phyloP scores from a whole-genome alignment of 2,888 invertebrate genomes.

The Allacma fusca region DNA sequence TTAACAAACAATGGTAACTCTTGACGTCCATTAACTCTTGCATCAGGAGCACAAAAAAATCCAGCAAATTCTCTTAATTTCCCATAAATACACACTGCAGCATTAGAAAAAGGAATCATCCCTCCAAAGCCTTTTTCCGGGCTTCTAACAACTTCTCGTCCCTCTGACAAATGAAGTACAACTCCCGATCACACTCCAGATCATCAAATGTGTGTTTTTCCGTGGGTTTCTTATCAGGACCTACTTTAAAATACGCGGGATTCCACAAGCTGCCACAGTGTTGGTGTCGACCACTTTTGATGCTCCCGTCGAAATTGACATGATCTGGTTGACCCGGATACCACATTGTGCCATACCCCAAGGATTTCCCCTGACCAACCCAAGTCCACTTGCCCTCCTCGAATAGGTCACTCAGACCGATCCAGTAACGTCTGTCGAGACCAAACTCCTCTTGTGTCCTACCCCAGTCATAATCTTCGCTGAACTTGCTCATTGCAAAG shows the following conservation, averaged over 20 bases:
- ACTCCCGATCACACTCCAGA: slow-evolving; percentile 27
- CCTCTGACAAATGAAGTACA: slow-evolving; percentile 44
- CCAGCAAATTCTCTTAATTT: too few species aligned
- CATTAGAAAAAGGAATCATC: neutral
- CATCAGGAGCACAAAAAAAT: too few species aligned
- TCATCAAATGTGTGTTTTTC: slow-evolving; percentile 39
- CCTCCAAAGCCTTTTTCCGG: neutral
- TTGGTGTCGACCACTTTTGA: slow-evolving; percentile 27
- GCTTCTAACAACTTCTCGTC: neutral
- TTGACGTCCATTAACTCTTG: too few species aligned
- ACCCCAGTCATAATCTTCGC: slow-evolving; percentile 17
- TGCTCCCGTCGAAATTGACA: neutral
- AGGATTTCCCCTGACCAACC: slow-evolving; percentile 21
- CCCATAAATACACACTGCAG: too few species aligned
- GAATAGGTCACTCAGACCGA: slow-evolving; percentile 43
- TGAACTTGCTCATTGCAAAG: neutral
- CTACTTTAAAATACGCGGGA: slow-evolving; percentile 29
- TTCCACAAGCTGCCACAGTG: slow-evolving; percentile 48
- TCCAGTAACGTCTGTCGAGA: slow-evolving; percentile 47
- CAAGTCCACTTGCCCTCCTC: slow-evolving; percentile 33
- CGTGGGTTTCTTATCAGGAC: neutral
- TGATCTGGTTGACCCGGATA: slow-evolving; percentile 44
- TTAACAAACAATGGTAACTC: too few species aligned
- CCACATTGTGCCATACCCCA: slow-evolving; percentile 32
- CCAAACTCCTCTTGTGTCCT: slow-evolving; percentile 43